phyloP scores from a whole-genome alignment of 2,113 vertebrate species.

The Ascaphus truei region DNA sequence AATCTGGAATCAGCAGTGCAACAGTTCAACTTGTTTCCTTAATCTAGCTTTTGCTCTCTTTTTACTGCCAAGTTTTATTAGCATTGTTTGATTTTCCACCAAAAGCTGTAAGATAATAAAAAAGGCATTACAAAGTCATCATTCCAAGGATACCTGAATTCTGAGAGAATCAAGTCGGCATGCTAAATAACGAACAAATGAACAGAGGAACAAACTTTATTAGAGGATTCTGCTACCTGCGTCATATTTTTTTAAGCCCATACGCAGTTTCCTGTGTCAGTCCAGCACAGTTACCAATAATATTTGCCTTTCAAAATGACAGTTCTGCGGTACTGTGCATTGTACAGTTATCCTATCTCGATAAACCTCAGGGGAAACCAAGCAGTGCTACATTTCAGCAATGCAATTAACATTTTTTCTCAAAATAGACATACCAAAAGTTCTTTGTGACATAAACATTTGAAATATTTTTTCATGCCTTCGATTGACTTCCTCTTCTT shows the following conservation, averaged over 20 bases:
- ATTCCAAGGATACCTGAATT: conserved; percentile 17
- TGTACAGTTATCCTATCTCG: not conserved
- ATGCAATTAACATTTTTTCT: not conserved
- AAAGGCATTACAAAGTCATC: not conserved
- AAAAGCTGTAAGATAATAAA: not conserved
- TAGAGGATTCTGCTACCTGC: conserved; percentile 14
- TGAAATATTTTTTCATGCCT: not conserved
- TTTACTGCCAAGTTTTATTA: not conserved
- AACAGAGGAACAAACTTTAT: not conserved
- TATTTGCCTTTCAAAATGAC: not conserved
- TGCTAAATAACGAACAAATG: conserved; percentile 10
- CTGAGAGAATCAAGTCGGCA: not conserved
- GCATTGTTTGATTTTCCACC: not conserved
- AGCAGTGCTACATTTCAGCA: not conserved
- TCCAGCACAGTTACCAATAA: not conserved
- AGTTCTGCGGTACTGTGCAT: no score
- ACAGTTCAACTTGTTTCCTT: no score
- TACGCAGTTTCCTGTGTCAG: not conserved
- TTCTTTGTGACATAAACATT: not conserved
- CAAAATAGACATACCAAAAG: not conserved
- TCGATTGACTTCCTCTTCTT: not conserved
- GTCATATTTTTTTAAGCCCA: not conserved
- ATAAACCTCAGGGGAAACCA: not conserved
- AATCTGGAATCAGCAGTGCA: no score
- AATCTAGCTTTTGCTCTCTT: no score